Conservation (phyloP, 2,888 invertebrate species). For the Electrophaes corylata region DNA sequence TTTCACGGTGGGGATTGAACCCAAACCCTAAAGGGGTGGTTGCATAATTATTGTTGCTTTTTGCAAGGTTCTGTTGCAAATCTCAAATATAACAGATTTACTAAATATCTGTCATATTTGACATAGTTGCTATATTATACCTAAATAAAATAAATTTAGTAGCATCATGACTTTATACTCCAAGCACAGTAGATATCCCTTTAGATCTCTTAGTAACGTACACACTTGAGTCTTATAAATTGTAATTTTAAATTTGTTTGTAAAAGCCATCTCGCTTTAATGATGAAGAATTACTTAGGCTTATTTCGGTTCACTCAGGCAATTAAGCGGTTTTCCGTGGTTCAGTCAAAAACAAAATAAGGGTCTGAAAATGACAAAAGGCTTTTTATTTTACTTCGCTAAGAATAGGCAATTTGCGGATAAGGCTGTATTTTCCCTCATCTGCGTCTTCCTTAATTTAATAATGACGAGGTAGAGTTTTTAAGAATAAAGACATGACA, state of each 20-base stretch:
- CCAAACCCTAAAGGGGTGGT: no score
- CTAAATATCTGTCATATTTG: no score
- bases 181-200: no score
- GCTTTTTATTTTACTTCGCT: constrained; percentile 30
- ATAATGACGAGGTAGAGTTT: constrained; percentile 29
- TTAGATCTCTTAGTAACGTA: no score
- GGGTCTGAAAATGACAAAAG: constrained; percentile 37
- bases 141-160: no score
- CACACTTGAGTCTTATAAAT: no score
- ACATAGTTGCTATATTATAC: no score
- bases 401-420: constrained; percentile 32
- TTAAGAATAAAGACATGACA: constrained; percentile 9
- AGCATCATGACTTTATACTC: no score
- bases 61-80: no score
- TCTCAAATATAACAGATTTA: no score
- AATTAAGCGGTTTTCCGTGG: constrained; percentile 33
- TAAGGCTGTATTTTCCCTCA: constrained; percentile 25
- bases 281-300: constrained; percentile 13
- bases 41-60: no score
- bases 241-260: neutral
- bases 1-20: no score
- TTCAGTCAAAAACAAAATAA: constrained; percentile 33
- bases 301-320: constrained; percentile 9
- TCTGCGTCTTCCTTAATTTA: constrained; percentile 30
- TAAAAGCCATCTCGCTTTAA: neutral